Evolutionary conservation across 2,797 vertebrate species (phyloP).

Genomic region (Apogon hyalosoma): DNA sequence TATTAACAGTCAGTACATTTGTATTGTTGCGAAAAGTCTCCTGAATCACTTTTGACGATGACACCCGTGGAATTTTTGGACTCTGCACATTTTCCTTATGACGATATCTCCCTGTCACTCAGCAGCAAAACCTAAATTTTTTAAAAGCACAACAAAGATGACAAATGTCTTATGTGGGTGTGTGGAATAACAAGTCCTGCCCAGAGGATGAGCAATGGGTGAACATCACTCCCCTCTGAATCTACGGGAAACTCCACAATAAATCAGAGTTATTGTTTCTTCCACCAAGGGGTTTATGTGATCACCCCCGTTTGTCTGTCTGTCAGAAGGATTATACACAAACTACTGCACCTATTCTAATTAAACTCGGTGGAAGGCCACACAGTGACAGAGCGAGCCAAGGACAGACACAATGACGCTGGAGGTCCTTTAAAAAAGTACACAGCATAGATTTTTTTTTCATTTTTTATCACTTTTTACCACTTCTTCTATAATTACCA

Average conservation of each 20-base stretch:
- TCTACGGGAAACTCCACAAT: conserved; percentile 15
- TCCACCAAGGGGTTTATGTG: too few species aligned
- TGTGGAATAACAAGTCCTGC: conserved; percentile 1
- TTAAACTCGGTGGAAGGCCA: too few species aligned
- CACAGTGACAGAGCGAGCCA: too few species aligned
- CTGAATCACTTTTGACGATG: neutral
- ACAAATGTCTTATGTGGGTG: conserved; percentile 14
- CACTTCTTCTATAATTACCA: too few species aligned
- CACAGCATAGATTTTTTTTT: too few species aligned
- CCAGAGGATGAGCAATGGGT: neutral
- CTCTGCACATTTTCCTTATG: neutral
- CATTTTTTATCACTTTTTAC: too few species aligned
- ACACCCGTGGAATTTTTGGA: neutral
- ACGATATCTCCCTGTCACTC: neutral
- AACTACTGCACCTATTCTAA: too few species aligned
- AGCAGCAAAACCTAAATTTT: conserved; percentile 8
- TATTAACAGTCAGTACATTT: neutral
- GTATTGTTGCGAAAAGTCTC: neutral
- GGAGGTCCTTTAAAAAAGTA: too few species aligned
- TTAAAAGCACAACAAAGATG: conserved; percentile 9
- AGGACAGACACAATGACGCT: too few species aligned
- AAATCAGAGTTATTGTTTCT: neutral
- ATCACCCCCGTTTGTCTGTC: too few species aligned
- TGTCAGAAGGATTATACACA: too few species aligned
- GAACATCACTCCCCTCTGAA: neutral